A percentile compares a stretch with the other conserved stretches of the same genome.
Evolutionary conservation across 2,113 vertebrate genomes (phyloP).

Genomic region (Bos indicus): DNA sequence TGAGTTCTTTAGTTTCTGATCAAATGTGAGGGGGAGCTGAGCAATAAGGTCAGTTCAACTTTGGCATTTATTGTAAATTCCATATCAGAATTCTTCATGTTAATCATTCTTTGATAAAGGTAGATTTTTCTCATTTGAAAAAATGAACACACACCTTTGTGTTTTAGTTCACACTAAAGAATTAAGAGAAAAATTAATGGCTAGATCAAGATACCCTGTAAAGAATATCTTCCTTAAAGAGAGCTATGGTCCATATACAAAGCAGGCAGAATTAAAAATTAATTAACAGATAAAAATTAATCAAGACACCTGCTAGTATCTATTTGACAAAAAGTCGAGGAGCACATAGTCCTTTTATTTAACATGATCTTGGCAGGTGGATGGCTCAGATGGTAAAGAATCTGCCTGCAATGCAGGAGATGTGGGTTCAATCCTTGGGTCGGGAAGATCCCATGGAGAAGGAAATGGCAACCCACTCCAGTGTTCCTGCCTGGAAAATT

Average conservation of each 20-base stretch:
- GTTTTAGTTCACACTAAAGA: background rate
- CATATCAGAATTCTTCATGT: background rate
- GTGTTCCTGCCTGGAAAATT: background rate
- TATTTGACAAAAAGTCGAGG: background rate
- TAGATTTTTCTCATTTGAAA: background rate
- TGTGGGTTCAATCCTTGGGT: background rate
- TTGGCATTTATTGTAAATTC: background rate
- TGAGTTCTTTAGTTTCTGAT: background rate
- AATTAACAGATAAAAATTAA: background rate
- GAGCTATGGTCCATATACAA: background rate
- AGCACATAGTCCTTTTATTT: background rate
- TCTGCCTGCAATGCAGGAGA: background rate
- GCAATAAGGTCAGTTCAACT: background rate
- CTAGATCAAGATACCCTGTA: background rate
- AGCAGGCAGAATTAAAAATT: background rate
- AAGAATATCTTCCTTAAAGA: background rate
- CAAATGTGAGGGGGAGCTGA: background rate
- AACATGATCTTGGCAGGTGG: background rate
- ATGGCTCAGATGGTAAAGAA: background rate
- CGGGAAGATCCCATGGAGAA: background rate
- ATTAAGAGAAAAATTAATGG: background rate
- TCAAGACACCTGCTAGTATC: background rate
- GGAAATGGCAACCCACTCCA: background rate
- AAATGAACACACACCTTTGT: background rate
- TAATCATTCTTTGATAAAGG: background rate